phyloP scores from a whole-genome alignment of 2,113 vertebrate genomes.

The Catharus bicknelli region DNA sequence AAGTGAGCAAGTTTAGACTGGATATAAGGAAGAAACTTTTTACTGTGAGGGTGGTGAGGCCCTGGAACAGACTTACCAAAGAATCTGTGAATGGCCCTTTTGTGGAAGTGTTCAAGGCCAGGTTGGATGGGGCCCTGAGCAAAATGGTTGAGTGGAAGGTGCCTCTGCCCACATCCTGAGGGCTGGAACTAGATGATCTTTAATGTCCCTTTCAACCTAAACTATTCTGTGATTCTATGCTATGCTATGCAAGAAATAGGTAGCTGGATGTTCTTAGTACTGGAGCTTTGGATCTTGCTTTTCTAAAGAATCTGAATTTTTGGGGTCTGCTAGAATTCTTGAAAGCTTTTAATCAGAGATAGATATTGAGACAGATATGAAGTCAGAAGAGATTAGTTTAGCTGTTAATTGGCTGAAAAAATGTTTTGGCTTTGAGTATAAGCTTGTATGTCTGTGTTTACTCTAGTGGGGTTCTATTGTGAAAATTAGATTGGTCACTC shows the following conservation, averaged over 20 bases:
- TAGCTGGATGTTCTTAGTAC: background rate
- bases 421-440: background rate
- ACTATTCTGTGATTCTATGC: background rate
- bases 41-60: background rate
- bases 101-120: background rate
- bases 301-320: background rate
- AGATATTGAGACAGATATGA: background rate
- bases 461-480: background rate
- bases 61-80: background rate
- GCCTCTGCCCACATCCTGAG: rapidly evolving
- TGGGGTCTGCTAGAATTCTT: background rate
- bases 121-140: background rate
- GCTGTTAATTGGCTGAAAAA: background rate
- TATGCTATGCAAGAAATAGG: background rate
- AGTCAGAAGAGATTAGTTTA: background rate
- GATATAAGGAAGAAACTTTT: background rate
- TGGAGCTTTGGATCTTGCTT: background rate
- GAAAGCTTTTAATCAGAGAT: background rate
- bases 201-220: background rate
- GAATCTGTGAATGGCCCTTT: background rate
- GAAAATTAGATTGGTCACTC: background rate
- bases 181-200: background rate
- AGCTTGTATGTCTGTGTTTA: background rate
- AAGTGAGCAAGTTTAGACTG: background rate
- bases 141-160: background rate